Evolutionary conservation across 2,888 invertebrate genomes (phyloP).

Genomic region (Melinaea marsaeus): DNA sequence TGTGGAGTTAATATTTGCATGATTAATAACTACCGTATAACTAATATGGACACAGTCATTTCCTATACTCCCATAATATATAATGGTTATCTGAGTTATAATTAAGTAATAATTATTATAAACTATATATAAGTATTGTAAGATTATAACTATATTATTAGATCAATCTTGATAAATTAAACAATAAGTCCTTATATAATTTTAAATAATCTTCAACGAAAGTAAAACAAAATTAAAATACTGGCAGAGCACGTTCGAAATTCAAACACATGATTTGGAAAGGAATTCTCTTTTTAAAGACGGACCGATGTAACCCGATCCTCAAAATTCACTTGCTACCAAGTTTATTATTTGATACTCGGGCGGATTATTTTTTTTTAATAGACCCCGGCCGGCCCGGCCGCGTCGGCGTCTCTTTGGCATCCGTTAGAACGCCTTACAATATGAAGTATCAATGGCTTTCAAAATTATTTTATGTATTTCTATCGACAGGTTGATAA

Average conservation of each 20-base stretch:
- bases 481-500: not conserved
- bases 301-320: slow-evolving; percentile 66
- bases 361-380: slow-evolving; percentile 57
- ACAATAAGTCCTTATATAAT: slow-evolving; percentile 11
- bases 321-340: slow-evolving; percentile 76
- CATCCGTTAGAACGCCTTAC: slow-evolving; percentile 54
- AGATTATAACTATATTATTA: no score
- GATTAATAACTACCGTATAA: slow-evolving; percentile 5
- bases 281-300: slow-evolving; percentile 54
- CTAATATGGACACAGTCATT: no score
- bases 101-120: no score
- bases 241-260: slow-evolving; percentile 70
- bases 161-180: not conserved
- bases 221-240: slow-evolving; percentile 47
- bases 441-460: slow-evolving; percentile 38
- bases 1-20: slow-evolving; percentile 26
- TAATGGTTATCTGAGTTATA: no score
- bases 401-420: slow-evolving; percentile 64
- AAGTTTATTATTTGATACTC: slow-evolving; percentile 77
- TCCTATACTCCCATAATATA: no score
- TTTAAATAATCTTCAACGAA: slow-evolving; percentile 40
- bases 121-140: no score
- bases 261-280: slow-evolving; percentile 60
- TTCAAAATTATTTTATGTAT: slow-evolving; percentile 1
- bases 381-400: slow-evolving; percentile 48